Evolutionary conservation across 2,888 invertebrate species (phyloP).

Genomic region (Notodonta dromedarius): DNA sequence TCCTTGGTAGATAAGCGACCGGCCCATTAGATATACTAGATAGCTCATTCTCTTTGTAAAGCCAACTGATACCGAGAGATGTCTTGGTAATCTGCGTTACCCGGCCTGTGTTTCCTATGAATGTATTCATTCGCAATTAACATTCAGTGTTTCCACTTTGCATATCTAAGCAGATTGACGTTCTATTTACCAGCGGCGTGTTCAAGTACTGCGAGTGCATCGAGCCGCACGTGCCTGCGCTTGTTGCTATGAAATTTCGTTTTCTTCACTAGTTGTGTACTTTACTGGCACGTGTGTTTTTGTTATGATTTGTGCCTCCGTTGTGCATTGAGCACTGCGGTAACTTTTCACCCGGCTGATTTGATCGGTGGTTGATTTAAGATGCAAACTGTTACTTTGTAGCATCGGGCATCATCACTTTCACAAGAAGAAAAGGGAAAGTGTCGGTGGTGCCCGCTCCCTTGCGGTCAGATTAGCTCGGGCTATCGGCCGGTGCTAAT

Average conservation of each 20-base stretch:
- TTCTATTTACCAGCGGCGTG: constrained; percentile 55
- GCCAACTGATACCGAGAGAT: constrained; percentile 28
- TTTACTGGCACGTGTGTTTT: constrained; percentile 28
- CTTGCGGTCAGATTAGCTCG: constrained; percentile 79
- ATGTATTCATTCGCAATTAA: constrained; percentile 59
- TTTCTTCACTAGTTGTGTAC: constrained; percentile 39
- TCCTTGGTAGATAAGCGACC: constrained; percentile 55
- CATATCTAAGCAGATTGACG: constrained; percentile 61
- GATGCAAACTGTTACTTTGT: constrained; percentile 71
- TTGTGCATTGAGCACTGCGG: constrained; percentile 19
- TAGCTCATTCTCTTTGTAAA: constrained; percentile 34
- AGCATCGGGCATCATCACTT: constrained; percentile 79
- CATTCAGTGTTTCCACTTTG: constrained; percentile 62
- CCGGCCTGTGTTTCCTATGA: constrained; percentile 54
- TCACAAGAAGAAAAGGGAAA: constrained; percentile 82
- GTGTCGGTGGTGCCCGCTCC: constrained; percentile 73
- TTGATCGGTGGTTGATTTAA: constrained; percentile 56
- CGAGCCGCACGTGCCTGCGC: constrained; percentile 47
- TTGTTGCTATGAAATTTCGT: constrained; percentile 51
- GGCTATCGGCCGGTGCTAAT: constrained; percentile 72
- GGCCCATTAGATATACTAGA: constrained; percentile 45
- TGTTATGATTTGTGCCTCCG: constrained; percentile 14
- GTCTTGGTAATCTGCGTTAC: constrained; percentile 48
- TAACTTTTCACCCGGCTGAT: constrained; percentile 41
- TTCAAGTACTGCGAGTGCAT: constrained; percentile 39